Evolutionary conservation across 2,888 invertebrate genomes (phyloP).

Genomic region (Lumbricus terrestris): DNA sequence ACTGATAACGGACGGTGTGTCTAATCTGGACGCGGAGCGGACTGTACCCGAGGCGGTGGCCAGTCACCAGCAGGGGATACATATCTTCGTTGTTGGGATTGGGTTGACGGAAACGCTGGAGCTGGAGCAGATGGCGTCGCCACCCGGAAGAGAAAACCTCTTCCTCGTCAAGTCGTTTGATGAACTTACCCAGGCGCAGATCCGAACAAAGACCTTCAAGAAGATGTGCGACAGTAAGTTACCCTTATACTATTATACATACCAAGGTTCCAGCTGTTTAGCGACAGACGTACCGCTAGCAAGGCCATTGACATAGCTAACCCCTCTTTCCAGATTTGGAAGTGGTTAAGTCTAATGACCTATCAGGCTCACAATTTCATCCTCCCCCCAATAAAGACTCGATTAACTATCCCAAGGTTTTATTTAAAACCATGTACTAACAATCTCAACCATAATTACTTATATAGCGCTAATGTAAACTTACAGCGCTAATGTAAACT

Average conservation of each 20-base stretch:
- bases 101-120: constrained; percentile 31
- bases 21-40: constrained; percentile 32
- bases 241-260: background rate
- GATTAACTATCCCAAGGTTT: too few species aligned
- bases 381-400: too few species aligned
- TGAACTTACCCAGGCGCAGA: constrained; percentile 24
- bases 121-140: constrained; percentile 28
- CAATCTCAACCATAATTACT: too few species aligned
- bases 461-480: too few species aligned
- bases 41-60: constrained; percentile 41
- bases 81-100: constrained; percentile 42
- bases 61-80: constrained; percentile 36
- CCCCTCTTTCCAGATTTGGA: too few species aligned
- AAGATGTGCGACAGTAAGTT: constrained; percentile 34
- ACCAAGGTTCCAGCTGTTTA: too few species aligned
- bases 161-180: constrained; percentile 33
- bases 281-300: too few species aligned
- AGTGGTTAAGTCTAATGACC: too few species aligned
- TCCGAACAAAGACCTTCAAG: constrained; percentile 30
- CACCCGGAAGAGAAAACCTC: constrained; percentile 30
- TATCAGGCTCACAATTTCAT: too few species aligned
- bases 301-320: too few species aligned
- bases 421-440: too few species aligned
- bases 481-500: too few species aligned
- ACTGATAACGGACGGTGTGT: constrained; percentile 44